Evolutionary conservation across 2,113 vertebrate genomes (phyloP).

Genomic region (Bos javanicus): DNA sequence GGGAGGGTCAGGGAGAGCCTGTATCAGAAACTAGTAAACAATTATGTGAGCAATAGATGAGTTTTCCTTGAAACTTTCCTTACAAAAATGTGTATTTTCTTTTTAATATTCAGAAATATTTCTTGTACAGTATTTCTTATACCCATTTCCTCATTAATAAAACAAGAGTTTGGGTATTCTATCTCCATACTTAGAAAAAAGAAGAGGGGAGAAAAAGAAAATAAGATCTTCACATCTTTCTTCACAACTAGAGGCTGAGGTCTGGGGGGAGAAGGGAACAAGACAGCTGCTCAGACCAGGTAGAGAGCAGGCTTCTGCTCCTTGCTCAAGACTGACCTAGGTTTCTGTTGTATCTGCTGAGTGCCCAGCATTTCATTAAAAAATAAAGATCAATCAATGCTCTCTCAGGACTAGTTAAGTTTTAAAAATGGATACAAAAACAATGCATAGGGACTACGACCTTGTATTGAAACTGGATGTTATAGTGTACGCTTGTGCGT

Average conservation of each 20-base stretch:
- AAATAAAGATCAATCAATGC: neutral
- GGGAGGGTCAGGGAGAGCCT: neutral
- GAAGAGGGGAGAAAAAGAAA: neutral
- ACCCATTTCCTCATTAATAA: neutral
- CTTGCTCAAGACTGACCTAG: neutral
- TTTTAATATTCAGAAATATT: neutral
- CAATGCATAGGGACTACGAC: neutral
- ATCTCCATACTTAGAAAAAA: neutral
- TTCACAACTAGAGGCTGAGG: neutral
- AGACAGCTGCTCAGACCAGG: neutral
- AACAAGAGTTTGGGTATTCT: neutral
- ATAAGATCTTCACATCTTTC: neutral
- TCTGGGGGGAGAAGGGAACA: rapidly evolving
- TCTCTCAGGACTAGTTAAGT: neutral
- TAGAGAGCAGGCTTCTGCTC: neutral
- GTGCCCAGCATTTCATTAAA: neutral
- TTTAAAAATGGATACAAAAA: neutral
- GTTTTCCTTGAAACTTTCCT: neutral
- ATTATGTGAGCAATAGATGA: neutral
- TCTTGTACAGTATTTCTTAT: neutral
- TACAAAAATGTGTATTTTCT: neutral
- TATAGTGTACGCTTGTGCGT: neutral
- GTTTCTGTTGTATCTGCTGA: neutral
- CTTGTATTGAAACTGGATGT: neutral
- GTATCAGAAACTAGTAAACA: neutral